Evolutionary conservation across 2,888 invertebrate species (phyloP).

Genomic region (Polyommatus icarus): DNA sequence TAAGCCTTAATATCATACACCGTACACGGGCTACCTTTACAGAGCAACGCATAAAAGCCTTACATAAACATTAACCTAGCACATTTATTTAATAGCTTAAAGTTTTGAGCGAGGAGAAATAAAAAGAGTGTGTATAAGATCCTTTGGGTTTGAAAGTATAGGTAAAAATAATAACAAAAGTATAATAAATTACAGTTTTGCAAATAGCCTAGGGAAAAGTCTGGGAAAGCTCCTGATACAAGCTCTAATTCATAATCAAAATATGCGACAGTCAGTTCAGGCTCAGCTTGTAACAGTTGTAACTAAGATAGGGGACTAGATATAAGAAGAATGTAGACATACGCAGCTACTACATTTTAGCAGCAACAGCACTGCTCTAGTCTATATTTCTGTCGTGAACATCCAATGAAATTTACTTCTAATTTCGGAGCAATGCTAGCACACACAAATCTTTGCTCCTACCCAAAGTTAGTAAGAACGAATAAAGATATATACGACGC

Average conservation of each 20-base stretch:
- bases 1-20: background rate
- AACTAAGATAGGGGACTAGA: background rate
- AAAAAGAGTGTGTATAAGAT: background rate
- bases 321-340: no score
- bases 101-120: background rate
- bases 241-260: background rate
- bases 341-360: no score
- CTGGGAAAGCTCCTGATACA: no score
- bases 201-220: no score
- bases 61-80: background rate
- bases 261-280: background rate
- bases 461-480: background rate
- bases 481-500: background rate
- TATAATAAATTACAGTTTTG: background rate
- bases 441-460: background rate
- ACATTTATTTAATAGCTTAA: constrained; percentile 2
- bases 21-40: background rate
- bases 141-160: background rate
- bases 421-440: background rate
- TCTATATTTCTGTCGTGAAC: no score
- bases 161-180: background rate
- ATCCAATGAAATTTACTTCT: no score
- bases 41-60: background rate
- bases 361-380: no score
- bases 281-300: background rate